Evolutionary conservation across 2,888 invertebrate species (phyloP), one percentile per base, ranked within the genome.

Genomic region (Diarsia dahlii): DNA sequence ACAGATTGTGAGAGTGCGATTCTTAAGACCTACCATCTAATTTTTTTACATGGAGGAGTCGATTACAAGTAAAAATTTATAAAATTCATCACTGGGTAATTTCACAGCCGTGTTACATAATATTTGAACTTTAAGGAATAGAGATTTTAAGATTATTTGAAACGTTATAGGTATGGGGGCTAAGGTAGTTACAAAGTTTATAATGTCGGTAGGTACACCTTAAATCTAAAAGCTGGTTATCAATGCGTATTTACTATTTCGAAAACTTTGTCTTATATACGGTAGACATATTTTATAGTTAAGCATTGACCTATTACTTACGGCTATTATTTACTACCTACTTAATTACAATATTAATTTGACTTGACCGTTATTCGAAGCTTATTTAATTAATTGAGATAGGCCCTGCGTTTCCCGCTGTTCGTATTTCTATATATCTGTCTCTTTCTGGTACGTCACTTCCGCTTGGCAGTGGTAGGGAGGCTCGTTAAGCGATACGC

Each of bases 91-190:
- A 94, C 92, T 90, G 90, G 78, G 82, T 89, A 87, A 84, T 87
- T 90, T 94, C 94, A 94, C 95, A 95, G 94, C 94, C 94, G 90
- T 90, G 76, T 89, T 39, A 39, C 39, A 88, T 83, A 71, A 88
- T 89, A 81, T 89, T 93, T 93, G 92, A 89, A 94, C 93, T 92
- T 54, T 90, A 76, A 39, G 74, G 76, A 71, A 77, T 74, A 50
- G 23, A 74, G 60, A 71, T 48, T 58, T 76, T 70, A 65, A n/a
- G 23, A 60, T n/a, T 13, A 28, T 62, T 78, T 78, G 28, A 62
- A 73, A 78, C 23, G 20, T 58, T 80, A 46, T 39, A 20, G 23
- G 12, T 78, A 58, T 58, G 39, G 50, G 46, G 67, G 58, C n/a
- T 68, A 52, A 34, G 45, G 64, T 52, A 46, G 46, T 68, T 75